Base-by-base conservation (phyloP, 2,113 vertebrate genomes). In the Zosterops pallidus region DNA sequence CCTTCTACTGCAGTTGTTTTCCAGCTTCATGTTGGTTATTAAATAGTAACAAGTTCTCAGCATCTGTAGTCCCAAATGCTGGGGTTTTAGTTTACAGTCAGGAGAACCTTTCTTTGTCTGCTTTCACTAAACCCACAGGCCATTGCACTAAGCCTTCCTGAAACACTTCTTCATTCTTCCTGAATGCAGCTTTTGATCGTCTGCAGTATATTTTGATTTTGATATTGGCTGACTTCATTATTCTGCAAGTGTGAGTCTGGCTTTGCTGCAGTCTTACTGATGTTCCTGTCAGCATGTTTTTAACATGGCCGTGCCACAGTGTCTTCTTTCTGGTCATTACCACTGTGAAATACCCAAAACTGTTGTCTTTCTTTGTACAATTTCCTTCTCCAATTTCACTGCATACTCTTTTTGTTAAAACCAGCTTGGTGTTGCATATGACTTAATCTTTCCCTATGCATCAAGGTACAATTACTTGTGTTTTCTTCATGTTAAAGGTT, bases 271-370 rank as follows among this genome's bases (percentile, higher is more conserved):
- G 1, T 75, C 22, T 60, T 35, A 22, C 0, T 62, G 41, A 47
- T 62, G 41, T 68, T 80, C 23, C 50, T 63, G 39, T 89, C 37
- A 55, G 62, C 29, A 16, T 46, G 14, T 90, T 95, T 81, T 74
- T 55, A n/a, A 19, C 0, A 4, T 23, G 17, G 12, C 41, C 56
- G 0, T 42, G n/a, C 57, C 37, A 14, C 39, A 50, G 42, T 53
- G 35, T 35, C 50, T 74, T 72, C 47, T 37, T 74, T 29, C 52
- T 84, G 52, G 33, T 78, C 15, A 2, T 55, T 57, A 7, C 21
- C 47, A 47, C 26, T 68, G 42, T 79, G 78, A 67, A 84, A 47
- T 20, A 28, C 35, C 22, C 46, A 24, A 67, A 88, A 71, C 31
- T 53, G 52, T 4, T 62, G 33, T 59, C 44, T 57, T 60, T 5